phyloP scores from a whole-genome alignment of 2,113 vertebrate genomes.

The Alligator sinensis region DNA sequence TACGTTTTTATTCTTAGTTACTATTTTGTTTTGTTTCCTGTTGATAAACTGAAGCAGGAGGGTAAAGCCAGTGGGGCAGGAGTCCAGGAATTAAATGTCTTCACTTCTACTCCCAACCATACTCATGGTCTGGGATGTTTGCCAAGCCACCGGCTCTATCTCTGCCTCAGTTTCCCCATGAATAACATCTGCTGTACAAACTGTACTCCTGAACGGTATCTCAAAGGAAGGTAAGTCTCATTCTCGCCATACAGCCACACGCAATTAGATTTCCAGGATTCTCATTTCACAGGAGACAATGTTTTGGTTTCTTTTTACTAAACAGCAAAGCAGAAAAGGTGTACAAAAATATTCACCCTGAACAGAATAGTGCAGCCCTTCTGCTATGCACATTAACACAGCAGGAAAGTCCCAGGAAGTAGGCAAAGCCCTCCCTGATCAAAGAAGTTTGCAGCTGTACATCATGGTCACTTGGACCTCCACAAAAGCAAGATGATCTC shows the following conservation, averaged over 20 bases:
- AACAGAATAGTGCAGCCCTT: background rate
- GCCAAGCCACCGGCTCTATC: background rate
- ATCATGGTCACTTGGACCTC: background rate
- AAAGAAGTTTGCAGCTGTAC: background rate
- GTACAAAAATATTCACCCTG: background rate
- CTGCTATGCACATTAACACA: background rate
- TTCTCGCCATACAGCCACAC: background rate
- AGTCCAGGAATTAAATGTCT: background rate
- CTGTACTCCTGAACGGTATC: background rate
- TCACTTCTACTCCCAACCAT: background rate
- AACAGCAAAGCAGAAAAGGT: background rate
- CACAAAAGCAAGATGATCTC: background rate
- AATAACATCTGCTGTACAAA: background rate
- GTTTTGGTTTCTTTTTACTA: background rate
- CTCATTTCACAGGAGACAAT: background rate
- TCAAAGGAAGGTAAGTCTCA: background rate
- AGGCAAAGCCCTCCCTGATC: background rate
- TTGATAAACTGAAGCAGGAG: background rate
- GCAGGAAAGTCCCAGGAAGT: background rate
- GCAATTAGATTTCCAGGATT: background rate
- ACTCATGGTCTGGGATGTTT: background rate
- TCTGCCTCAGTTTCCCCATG: accelerated
- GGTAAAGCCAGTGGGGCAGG: background rate
- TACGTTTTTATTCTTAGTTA: background rate
- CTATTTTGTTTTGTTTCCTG: background rate